phyloP scores from a whole-genome alignment of 2,797 vertebrate species.

The Dryobates pubescens region DNA sequence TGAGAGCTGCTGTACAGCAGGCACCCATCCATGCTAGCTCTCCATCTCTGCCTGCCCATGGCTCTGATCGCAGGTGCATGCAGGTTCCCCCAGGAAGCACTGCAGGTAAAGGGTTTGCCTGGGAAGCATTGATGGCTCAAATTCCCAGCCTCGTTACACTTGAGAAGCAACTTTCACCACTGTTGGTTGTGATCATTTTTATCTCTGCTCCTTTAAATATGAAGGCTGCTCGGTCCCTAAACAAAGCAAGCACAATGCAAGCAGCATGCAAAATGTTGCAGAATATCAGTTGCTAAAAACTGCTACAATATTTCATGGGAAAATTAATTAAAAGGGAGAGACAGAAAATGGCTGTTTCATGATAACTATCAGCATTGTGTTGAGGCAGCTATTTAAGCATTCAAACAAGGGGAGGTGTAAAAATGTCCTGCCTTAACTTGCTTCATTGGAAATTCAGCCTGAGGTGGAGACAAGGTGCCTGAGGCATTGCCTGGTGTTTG shows the following conservation, averaged over 20 bases:
- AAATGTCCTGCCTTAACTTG: not conserved
- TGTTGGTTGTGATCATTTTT: constrained; percentile 1
- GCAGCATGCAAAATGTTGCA: not conserved
- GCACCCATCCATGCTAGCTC: accelerated
- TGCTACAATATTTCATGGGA: not conserved
- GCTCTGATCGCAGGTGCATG: accelerated
- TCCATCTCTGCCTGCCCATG: not conserved
- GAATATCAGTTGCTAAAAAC: not conserved
- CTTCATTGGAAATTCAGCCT: not conserved
- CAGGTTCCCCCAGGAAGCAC: not conserved
- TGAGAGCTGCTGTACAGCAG: not conserved
- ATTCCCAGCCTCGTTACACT: not conserved
- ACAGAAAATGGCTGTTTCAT: not conserved
- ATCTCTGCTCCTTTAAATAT: not conserved
- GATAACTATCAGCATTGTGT: not conserved
- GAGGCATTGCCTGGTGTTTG: not conserved
- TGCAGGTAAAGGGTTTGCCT: not conserved
- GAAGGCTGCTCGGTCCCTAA: not conserved
- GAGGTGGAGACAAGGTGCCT: not conserved
- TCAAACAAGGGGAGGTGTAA: not conserved
- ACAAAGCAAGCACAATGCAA: not conserved
- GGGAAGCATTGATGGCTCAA: not conserved
- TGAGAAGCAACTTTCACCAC: not conserved
- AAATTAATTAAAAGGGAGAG: not conserved
- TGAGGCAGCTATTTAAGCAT: not conserved